Conservation (phyloP, 1,140 invertebrate species). For the Zaprionus nigranus region DNA sequence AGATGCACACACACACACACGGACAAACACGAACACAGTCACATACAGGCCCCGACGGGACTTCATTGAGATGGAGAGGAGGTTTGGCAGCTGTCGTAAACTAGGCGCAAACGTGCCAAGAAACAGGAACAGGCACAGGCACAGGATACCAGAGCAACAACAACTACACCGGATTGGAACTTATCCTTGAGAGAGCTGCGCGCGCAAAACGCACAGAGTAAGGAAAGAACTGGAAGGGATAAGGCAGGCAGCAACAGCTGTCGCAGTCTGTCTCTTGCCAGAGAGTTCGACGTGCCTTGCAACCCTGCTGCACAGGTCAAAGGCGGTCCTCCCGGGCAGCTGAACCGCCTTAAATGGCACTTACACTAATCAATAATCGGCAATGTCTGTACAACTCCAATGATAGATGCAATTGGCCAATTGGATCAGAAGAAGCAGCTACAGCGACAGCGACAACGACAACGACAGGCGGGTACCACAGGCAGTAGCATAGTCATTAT, state of each 20-base stretch:
- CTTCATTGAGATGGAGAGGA: slow-evolving; percentile 3
- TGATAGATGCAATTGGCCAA: slow-evolving; percentile 58
- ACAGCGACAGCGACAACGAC: neutral
- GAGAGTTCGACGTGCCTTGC: slow-evolving; percentile 12
- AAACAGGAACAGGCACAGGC: slow-evolving; percentile 34
- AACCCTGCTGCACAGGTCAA: slow-evolving; percentile 11
- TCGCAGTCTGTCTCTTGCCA: slow-evolving; percentile 13
- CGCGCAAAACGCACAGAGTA: neutral
- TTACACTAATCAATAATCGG: slow-evolving; percentile 75
- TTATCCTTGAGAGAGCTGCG: slow-evolving; percentile 35
- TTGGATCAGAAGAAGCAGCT: slow-evolving; percentile 42
- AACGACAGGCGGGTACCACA: slow-evolving; percentile 16
- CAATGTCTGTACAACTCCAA: slow-evolving; percentile 33
- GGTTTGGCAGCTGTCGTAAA: slow-evolving; percentile 73
- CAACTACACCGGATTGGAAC: neutral
- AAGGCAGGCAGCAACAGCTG: slow-evolving; percentile 63
- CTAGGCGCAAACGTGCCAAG: slow-evolving; percentile 63
- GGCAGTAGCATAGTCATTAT: slow-evolving; percentile 11
- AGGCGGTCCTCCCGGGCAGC: slow-evolving; percentile 1
- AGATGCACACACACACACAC: slow-evolving; percentile 33
- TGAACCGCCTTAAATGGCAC: slow-evolving; percentile 58
- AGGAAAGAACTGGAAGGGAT: slow-evolving; percentile 40
- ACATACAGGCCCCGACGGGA: slow-evolving; percentile 6
- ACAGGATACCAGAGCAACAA: slow-evolving; percentile 43
- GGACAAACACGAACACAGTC: neutral